Evolutionary conservation across 2,888 invertebrate species (phyloP).

Genomic region (Matsumyia berberina): DNA sequence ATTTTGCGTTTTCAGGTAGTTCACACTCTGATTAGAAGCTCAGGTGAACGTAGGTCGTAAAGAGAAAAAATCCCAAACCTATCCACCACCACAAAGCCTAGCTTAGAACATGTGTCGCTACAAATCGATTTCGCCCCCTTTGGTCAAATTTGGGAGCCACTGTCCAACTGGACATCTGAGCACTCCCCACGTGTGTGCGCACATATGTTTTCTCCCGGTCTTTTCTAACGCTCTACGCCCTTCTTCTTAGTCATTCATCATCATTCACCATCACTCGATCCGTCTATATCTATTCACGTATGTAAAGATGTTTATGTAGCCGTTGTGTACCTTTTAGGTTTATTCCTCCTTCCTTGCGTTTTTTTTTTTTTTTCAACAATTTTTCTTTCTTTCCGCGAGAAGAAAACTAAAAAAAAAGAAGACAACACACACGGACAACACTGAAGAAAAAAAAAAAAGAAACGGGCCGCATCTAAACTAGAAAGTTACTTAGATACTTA

Average conservation of each 20-base stretch:
- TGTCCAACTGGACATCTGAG: conserved; percentile 8
- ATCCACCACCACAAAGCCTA: no score
- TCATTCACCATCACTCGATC: conserved; percentile 31
- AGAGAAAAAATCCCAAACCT: no score
- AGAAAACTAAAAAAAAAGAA: neutral
- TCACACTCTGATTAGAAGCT: no score
- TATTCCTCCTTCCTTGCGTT: conserved; percentile 47
- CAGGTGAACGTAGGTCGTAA: no score
- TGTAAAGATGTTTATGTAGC: conserved; percentile 34
- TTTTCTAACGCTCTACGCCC: conserved; percentile 14
- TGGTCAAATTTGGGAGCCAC: conserved; percentile 5
- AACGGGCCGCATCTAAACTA: conserved; percentile 46
- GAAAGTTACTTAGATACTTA: conserved; percentile 60
- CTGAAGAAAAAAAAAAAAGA: conserved; percentile 17
- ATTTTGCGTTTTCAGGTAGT: no score
- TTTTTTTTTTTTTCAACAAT: conserved; percentile 5
- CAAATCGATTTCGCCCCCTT: neutral
- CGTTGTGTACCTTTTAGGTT: conserved; percentile 26
- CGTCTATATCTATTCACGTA: conserved; percentile 21
- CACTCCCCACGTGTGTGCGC: neutral
- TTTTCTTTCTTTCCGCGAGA: conserved; percentile 8
- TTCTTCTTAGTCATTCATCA: conserved; percentile 41
- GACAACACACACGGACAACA: neutral
- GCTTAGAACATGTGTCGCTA: no score
- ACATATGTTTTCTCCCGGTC: conserved; percentile 35